Conservation (phyloP, 2,888 invertebrate species). For the Microplitis deprimator region DNA sequence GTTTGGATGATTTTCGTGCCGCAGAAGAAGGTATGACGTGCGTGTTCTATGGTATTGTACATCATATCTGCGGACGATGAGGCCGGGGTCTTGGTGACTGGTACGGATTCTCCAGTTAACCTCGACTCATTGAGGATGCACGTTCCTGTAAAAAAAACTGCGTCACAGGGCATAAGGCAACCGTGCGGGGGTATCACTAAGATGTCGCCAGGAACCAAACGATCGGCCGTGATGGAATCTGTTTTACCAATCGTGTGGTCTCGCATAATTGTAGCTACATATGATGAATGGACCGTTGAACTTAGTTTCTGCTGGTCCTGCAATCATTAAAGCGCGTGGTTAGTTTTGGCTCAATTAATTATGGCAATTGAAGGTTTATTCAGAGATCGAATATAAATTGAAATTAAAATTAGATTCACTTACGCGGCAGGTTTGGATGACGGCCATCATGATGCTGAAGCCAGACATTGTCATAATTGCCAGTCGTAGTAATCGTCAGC, state of each 20-base stretch:
- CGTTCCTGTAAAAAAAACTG: slow-evolving; percentile 87
- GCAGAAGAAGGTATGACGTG: slow-evolving; percentile 89
- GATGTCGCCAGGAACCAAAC: slow-evolving; percentile 91
- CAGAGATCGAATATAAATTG: too few species aligned
- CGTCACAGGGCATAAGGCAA: slow-evolving; percentile 92
- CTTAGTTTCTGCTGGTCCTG: slow-evolving; percentile 93
- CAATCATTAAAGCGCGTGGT: slow-evolving; percentile 39
- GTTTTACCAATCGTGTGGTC: slow-evolving; percentile 71
- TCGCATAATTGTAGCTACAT: slow-evolving; percentile 80
- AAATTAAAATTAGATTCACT: slow-evolving; percentile 50
- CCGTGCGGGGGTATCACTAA: slow-evolving; percentile 87
- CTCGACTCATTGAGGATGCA: slow-evolving; percentile 96
- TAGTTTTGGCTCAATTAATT: neutral
- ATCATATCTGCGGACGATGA: slow-evolving; percentile 79
- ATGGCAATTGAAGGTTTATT: too few species aligned
- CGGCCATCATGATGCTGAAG: slow-evolving; percentile 85
- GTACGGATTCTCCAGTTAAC: slow-evolving; percentile 97
- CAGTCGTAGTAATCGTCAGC: slow-evolving; percentile 89
- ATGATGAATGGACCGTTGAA: slow-evolving; percentile 88
- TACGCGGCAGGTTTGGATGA: slow-evolving; percentile 88
- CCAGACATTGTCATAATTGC: slow-evolving; percentile 89
- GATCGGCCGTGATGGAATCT: slow-evolving; percentile 79
- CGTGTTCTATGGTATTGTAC: slow-evolving; percentile 89
- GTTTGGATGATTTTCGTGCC: slow-evolving; percentile 95
- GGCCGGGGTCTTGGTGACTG: slow-evolving; percentile 93